These are phyloP conservation scores for Vombatus ursinus DNA, from an alignment of 2,113 vertebrate species.

Conservation along the genomic window DNA sequence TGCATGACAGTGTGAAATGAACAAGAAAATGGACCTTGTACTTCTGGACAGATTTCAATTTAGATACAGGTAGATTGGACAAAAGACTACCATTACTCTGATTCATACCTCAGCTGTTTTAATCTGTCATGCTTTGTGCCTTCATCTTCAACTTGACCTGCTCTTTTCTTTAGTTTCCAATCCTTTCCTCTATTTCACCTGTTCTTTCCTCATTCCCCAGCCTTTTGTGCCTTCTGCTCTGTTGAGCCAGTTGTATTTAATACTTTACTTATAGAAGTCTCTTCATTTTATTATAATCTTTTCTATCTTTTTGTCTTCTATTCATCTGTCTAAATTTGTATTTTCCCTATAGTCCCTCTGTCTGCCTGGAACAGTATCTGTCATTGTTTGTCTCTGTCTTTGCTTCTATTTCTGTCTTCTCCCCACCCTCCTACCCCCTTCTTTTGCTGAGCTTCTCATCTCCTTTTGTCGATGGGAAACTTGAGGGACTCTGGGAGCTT, in stretches of 20 bases:
- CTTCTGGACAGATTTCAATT: constrained; percentile 1
- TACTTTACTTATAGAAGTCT: not conserved
- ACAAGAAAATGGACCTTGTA: not conserved
- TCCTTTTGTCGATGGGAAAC: not conserved
- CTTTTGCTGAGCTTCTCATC: not conserved
- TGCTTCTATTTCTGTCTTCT: not conserved
- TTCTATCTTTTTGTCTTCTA: not conserved
- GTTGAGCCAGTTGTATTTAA: not conserved
- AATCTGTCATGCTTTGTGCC: constrained; percentile 1
- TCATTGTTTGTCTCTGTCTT: not conserved
- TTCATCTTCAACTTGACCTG: constrained; percentile 1
- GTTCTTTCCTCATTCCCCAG: not conserved
- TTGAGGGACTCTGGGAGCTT: not conserved
- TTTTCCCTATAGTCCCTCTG: not conserved
- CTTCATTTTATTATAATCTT: not conserved
- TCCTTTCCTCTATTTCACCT: not conserved
- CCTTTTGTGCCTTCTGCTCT: constrained; percentile 1
- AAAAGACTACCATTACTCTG: not conserved
- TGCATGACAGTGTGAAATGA: not conserved
- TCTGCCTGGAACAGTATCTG: not conserved
- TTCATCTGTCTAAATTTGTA: not conserved
- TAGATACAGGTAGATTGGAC: not conserved
- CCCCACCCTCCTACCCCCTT: not conserved
- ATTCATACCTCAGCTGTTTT: not conserved
- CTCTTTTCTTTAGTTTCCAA: not conserved